Evolutionary conservation across 2,888 invertebrate species (phyloP), one percentile per base, ranked within the genome.

Genomic region (Colletes collaris): DNA sequence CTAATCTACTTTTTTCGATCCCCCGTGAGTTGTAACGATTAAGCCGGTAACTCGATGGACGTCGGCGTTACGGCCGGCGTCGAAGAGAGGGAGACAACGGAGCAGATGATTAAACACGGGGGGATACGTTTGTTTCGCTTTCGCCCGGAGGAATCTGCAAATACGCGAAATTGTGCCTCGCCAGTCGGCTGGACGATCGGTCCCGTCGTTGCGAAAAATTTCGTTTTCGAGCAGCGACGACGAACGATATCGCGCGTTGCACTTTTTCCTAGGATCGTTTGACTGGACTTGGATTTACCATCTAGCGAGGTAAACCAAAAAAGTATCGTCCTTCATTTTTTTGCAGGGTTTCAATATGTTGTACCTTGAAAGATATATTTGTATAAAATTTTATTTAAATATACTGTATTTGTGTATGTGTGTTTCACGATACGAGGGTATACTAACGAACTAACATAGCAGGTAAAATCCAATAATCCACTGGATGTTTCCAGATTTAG

Each of bases 131-230:
- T 80, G 87, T 87, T 85, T 78, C 79, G 81, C 81, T 85, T 88
- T 86, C 82, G 88, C 86, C 82, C 82, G 79, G 82, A 84, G 88
- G 85, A 86, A 87, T 86, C 83, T 81, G 86, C 86, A 88, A 89
- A 88, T 85, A 88, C 82, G 79, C 62, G 65, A 84, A 82, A 86
- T 86, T 81, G 75, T 50, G 52, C 77, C 46, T 52, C 52, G 16
- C 46, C 65, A 58, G 19, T 44, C 66, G 58, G 40, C 44, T 35
- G 55, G n/a, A 16, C 37, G 63, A 73, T 81, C 65, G 67, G 76
- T 74, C 64, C 44, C 13, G 56, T 52, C 27, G 35, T 70, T 63
- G 52, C 67, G 50, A 55, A 76, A 79, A 69, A 68, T 71, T 60
- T 55, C 56, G 53, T 73, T 65, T 49, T 46, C 16, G 27, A 35